A percentile compares a stretch with the other conserved stretches of the same genome.
These are phyloP conservation scores for Phylloscopus trochilus DNA, from an alignment of 2,113 vertebrate species.

Conservation along the genomic window DNA sequence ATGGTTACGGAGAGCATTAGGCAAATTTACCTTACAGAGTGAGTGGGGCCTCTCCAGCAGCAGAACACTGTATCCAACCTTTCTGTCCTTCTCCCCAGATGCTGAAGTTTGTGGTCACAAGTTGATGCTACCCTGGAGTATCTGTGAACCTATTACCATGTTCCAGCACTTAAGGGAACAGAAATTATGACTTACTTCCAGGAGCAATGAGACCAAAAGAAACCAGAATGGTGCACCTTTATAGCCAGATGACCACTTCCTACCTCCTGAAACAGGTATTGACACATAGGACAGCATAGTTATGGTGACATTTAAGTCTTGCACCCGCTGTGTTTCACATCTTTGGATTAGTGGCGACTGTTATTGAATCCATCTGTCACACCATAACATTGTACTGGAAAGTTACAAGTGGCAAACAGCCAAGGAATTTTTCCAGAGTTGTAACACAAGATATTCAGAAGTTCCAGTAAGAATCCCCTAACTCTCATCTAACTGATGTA, in stretches of 20 bases:
- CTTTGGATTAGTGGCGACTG: not conserved
- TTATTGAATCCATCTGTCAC: constrained; percentile 14
- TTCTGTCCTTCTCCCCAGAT: not conserved
- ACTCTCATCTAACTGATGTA: not conserved
- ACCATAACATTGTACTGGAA: not conserved
- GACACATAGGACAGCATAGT: not conserved
- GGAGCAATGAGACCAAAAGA: not conserved
- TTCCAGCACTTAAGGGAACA: not conserved
- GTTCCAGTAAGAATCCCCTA: constrained; percentile 12
- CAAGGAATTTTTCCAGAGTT: constrained; percentile 6
- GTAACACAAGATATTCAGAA: constrained; percentile 4
- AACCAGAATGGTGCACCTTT: not conserved
- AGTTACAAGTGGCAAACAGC: not conserved
- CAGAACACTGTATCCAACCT: not conserved
- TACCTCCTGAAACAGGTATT: not conserved
- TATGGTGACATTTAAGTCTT: not conserved
- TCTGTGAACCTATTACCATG: not conserved
- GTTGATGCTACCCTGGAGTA: not conserved
- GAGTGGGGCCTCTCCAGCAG: not conserved
- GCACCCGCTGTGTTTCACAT: not conserved
- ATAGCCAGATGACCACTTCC: not conserved
- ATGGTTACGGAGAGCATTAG: not conserved
- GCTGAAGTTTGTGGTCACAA: not conserved
- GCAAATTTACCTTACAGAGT: not conserved
- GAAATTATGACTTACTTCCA: not conserved